Base-by-base conservation (phyloP, 1,140 invertebrate genomes). In the Drosophila varians region DNA sequence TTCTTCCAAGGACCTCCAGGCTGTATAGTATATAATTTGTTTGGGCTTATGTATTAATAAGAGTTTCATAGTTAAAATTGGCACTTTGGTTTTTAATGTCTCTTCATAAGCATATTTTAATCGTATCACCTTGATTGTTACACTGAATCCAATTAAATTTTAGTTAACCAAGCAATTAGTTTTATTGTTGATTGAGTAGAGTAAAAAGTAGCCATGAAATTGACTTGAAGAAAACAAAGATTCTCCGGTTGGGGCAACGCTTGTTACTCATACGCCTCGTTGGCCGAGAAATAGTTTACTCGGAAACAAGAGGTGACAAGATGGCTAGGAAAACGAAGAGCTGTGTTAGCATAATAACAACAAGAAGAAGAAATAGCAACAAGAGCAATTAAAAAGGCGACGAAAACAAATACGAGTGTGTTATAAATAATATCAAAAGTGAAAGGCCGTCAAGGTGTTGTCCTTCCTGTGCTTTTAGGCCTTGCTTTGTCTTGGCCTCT, bases 391-490 rank as follows among this genome's bases (percentile, higher is more conserved):
- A 77, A 77, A 82, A 76, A 34, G 61, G 38, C 48, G 56, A 42
- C 77, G 71, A 25, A 68, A 76, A 68, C 57, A 82, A 77, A 82
- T 61, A 74, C 55, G 57, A 73, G 72, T 73, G 77, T 62, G 68
- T 60, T 74, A 82, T 77, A 80, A 82, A 82, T 77, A 79, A 66
- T 70, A 78, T 26, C 55, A 74, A 74, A 79, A 75, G 77, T 75
- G 71, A 75, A 77, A 79, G 56, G 58, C 47, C 42, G 72, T 75
- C 74, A 57, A 16, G 14, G 8, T 42, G 12, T 66, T 38, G 48
- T 60, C n/a, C 26, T 19, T 45, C 51, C 48, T 14, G 18, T 36
- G 40, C n/a, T 31, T 12, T 12, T 9, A 14, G 3, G n/a, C n/a
- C n/a, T n/a, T n/a, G n/a, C n/a, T n/a, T n/a, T n/a, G n/a, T n/a